Base-by-base conservation (phyloP, 1,140 invertebrate species). In the Drosophila sulfurigaster region DNA sequence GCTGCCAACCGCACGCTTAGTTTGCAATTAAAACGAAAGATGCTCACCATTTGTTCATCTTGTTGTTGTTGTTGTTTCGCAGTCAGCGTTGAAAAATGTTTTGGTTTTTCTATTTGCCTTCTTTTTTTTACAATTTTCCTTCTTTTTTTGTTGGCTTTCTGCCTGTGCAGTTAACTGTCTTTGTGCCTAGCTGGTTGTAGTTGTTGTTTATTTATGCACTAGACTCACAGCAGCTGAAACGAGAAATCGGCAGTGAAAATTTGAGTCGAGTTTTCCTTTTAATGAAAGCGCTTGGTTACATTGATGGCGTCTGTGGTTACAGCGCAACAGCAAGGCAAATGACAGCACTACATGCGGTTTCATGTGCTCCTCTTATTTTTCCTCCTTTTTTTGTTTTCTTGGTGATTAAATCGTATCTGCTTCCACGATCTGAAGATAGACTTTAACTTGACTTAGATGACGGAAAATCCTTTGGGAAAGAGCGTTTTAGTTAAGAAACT, bases 11-110 rank as follows among this genome's bases (percentile, higher is more conserved):
- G 81, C 83, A 88, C 83, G 83, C 86, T 88, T 88, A 88, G 83
- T 88, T 88, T 89, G 83, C 83, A 88, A 88, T 88, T 88, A 88
- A 88, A 88, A 81, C 75, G 81, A 88, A 88, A 88, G 85, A 88
- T 89, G 85, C 78, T 89, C 78, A 46, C 77, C 79, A 85, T 85
- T 85, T 85, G 80, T 79, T 79, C 67, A 48, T 68, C 20, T 32
- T 32, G 32, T 57, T 28, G 32, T 25, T 58, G 25, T 38, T 67
- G 63, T 58, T 64, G 52, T 15, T 45, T 49, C 62, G 15, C 54
- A 69, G 57, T 65, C 62, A 52, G 49, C 60, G 57, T 28, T 77
- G 63, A 77, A 73, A 75, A 75, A 75, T 75, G 68, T 71, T 75
- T 75, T 65, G 60, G 73, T 16, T 71, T 65, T 67, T 76, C 41